Base-by-base conservation (phyloP, 2,888 invertebrate genomes). In the Drosophila pegasa region DNA sequence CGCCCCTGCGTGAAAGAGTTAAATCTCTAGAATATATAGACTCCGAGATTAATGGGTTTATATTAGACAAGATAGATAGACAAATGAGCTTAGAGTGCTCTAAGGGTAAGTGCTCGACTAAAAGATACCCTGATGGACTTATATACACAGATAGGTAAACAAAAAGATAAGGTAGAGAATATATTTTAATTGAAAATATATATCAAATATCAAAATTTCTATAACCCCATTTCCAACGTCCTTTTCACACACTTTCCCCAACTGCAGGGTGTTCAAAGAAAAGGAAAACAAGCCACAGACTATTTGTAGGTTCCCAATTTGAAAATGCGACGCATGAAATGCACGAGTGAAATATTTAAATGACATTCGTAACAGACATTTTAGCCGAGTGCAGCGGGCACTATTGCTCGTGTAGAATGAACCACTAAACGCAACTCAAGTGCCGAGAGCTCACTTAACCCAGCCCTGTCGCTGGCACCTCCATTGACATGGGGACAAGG, bases 341-440 rank as follows among this genome's bases (percentile, higher is more conserved):
- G 60, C 57, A 41, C 33, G 51, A 78, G 48, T 65, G 50, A 63
- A 79, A 64, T 69, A 75, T 71, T 72, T 45, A 75, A 83, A 83
- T 84, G 73, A 72, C 71, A 73, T 80, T 80, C 75, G 59, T 66
- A 58, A 70, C 68, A 77, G 74, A 58, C 71, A 51, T 77, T 66
- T 66, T 41, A 57, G 43, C 47, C 57, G 56, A 41, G 58, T 25
- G 52, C 61, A 47, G 27, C n/a, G n/a, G 25, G 48, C 35, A 35
- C 71, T 62, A 62, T 47, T 57, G 16, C 25, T n/a, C 45, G 48
- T 55, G 52, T 59, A 29, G 25, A 59, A 62, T 55, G 48, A 27
- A 41, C 51, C 62, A 52, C 51, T 43, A 59, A 60, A 20, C 62
- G 73, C 60, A 78, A 56, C 56, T 41, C 64, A 71, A 76, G 63